Percentiles rank a stretch among this genome's conserved stretches.
Evolutionary conservation across 2,888 invertebrate genomes (phyloP).

Genomic region (Dascillus cervinus): DNA sequence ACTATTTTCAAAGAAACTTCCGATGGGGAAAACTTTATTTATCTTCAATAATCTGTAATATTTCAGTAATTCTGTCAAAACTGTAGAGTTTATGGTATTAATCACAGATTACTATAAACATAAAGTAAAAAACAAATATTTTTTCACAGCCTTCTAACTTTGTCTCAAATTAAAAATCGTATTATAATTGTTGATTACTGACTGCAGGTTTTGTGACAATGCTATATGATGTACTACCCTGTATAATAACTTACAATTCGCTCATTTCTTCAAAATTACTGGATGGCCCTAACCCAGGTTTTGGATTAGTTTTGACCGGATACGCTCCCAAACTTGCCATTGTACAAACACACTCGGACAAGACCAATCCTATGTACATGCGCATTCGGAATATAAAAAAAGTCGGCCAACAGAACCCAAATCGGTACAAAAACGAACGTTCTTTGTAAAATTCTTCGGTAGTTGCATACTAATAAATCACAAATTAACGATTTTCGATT

Average conservation of each 20-base stretch:
- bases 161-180: too few species aligned
- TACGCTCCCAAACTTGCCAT: constrained; percentile 89
- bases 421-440: constrained; percentile 65
- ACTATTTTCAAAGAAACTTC: too few species aligned
- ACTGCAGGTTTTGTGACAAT: too few species aligned
- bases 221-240: constrained; percentile 1
- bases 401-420: constrained; percentile 78
- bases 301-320: constrained; percentile 64
- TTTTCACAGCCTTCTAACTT: too few species aligned
- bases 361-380: constrained; percentile 81
- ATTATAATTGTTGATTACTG: neutral
- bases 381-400: constrained; percentile 86
- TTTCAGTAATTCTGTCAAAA: too few species aligned
- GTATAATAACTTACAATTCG: constrained; percentile 27
- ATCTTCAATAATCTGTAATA: too few species aligned
- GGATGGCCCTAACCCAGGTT: constrained; percentile 79
- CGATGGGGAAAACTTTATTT: too few species aligned
- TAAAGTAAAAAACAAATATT: neutral
- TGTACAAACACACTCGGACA: constrained; percentile 91
- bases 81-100: too few species aligned
- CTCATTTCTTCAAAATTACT: constrained; percentile 55
- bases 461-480: constrained; percentile 62
- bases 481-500: neutral
- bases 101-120: too few species aligned
- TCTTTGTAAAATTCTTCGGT: constrained; percentile 67